Base-by-base conservation (phyloP, 2,797 vertebrate genomes). In the Apogon hyalosoma region DNA sequence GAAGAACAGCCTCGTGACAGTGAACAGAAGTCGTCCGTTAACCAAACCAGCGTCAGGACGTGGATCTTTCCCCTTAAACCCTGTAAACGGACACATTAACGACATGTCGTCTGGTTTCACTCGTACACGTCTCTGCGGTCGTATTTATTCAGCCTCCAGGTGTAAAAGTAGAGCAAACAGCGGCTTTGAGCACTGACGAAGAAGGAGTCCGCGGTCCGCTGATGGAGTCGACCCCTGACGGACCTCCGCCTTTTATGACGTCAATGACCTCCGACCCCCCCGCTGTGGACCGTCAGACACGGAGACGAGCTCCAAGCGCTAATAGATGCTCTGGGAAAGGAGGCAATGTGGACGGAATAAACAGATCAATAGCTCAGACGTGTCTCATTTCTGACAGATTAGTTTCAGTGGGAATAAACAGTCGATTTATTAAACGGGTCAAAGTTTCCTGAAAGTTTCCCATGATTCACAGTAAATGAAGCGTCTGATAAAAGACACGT, bases 331-430 rank as follows among this genome's bases (percentile, higher is more conserved):
- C 65, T 41, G 77, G 76, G 43, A 61, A 64, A 67, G 73, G 16
- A 62, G 36, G 51, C 60, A 41, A 61, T 28, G 40, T 42, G 63
- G 56, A 68, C 38, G 33, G 63, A 61, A 62, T 67, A 86, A 92
- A 89, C 84, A 87, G 84, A 89, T 91, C 87, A 87, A 91, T 90
- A 84, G 47, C 67, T 65, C 73, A 53, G 70, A 59, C 73, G 50
- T 60, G 63, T 78, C 83, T 86, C 47, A 59, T 84, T 76, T 85
- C 80, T 86, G 82, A 84, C 76, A 85, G 60, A 82, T 87, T 81
- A 78, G 80, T 87, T 88, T 82, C 73, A 64, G 51, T 28, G 24
- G 24, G 24, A 28, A 28, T 28, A 28, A 28, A 28, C 3, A 28
- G 24, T 6, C 24, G 24, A 3, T 28, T 28, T 28, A 28, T 28